Evolutionary conservation across 2,113 vertebrate genomes (phyloP).

Genomic region (Syrmaticus mikado): DNA sequence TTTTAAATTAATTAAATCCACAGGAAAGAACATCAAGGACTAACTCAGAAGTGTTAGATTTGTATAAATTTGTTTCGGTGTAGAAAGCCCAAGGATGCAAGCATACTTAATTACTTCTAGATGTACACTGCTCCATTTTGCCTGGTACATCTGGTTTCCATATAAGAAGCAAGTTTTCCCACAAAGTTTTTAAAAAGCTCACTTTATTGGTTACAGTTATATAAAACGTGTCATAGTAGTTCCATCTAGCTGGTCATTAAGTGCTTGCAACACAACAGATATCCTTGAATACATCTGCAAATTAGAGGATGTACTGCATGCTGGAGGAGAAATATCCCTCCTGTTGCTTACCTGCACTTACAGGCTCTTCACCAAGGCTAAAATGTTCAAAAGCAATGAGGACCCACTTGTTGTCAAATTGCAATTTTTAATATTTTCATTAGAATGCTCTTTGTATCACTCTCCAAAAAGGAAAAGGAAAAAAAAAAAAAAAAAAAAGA

Average conservation of each 20-base stretch:
- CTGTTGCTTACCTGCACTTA: slow-evolving; percentile 38
- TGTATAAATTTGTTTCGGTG: neutral
- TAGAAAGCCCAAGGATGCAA: neutral
- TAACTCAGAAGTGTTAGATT: neutral
- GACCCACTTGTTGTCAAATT: slow-evolving; percentile 78
- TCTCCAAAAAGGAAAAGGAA: slow-evolving; percentile 76
- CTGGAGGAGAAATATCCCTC: slow-evolving; percentile 1
- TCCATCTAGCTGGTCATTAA: slow-evolving; percentile 53
- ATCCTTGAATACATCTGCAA: neutral
- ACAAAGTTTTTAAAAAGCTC: slow-evolving; percentile 39
- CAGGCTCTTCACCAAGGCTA: slow-evolving; percentile 58
- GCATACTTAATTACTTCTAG: neutral
- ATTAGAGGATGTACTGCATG: neutral
- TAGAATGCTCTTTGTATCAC: slow-evolving; percentile 87
- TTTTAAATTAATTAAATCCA: neutral
- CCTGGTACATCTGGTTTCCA: neutral
- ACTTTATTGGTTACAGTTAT: slow-evolving; percentile 76
- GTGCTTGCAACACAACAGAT: slow-evolving; percentile 51
- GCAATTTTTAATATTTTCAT: slow-evolving; percentile 90
- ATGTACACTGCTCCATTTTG: neutral
- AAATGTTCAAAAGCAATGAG: slow-evolving; percentile 76
- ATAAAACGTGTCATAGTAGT: slow-evolving; percentile 42
- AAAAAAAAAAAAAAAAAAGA: slow-evolving; percentile 78
- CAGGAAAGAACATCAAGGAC: neutral
- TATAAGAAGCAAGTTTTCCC: slow-evolving; percentile 70